Evolutionary conservation across 2,113 vertebrate genomes (phyloP).

Genomic region (Ciconia boyciana): DNA sequence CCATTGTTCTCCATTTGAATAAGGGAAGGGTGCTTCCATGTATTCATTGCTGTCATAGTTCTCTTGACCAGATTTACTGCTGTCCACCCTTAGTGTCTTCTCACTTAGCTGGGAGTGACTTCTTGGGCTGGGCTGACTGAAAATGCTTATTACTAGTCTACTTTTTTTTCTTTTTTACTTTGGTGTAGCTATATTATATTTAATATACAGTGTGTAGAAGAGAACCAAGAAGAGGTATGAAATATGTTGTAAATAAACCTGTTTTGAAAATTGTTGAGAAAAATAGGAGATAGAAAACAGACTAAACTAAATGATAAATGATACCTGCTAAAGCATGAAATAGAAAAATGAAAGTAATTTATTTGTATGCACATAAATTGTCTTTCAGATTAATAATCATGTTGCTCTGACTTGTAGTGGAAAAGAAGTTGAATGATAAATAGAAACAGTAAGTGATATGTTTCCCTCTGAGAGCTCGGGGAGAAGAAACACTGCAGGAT

Average conservation of each 20-base stretch:
- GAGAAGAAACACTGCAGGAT: not conserved
- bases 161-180: not conserved
- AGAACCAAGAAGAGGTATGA: not conserved
- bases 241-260: not conserved
- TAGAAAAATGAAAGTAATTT: not conserved
- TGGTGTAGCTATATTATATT: not conserved
- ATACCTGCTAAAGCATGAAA: not conserved
- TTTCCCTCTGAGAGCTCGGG: not conserved
- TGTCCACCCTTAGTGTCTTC: not conserved
- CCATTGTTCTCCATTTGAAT: not conserved
- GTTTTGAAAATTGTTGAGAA: not conserved
- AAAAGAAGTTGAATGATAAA: not conserved
- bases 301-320: not conserved
- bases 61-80: not conserved
- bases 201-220: not conserved
- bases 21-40: accelerated
- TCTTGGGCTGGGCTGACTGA: not conserved
- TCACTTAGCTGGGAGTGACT: not conserved
- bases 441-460: not conserved
- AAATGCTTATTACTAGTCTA: not conserved
- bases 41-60: not conserved
- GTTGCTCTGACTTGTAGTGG: not conserved
- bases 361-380: not conserved
- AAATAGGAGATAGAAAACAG: not conserved
- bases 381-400: not conserved